Conservation (phyloP, 2,888 invertebrate genomes). For the Monopis laevigella region DNA sequence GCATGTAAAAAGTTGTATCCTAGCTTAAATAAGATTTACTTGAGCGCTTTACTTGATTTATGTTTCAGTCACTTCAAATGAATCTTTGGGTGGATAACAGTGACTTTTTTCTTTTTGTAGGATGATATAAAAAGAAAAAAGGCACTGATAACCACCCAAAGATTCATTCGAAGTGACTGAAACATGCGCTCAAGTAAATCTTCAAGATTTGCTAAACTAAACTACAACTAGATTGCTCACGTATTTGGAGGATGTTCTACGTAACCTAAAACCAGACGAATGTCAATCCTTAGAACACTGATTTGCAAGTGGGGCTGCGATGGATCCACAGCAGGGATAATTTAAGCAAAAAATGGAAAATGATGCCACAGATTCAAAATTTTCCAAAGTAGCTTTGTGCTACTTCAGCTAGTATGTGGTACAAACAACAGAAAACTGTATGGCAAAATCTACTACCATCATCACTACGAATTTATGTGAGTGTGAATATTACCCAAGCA, state of each 20-base stretch:
- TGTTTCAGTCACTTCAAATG: neutral
- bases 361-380: neutral
- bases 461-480: neutral
- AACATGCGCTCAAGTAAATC: too few species aligned
- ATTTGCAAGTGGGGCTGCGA: conserved; percentile 5
- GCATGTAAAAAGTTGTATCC: too few species aligned
- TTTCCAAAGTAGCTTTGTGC: neutral
- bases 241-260: conserved; percentile 1
- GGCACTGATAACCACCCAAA: neutral
- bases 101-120: too few species aligned
- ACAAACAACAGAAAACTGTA: neutral
- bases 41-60: too few species aligned
- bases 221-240: conserved; percentile 2
- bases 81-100: neutral
- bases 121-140: too few species aligned
- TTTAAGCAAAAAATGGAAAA: neutral
- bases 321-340: neutral
- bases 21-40: too few species aligned
- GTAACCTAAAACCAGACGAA: neutral
- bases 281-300: conserved; percentile 2
- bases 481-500: conserved; percentile 1
- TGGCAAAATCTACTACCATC: neutral
- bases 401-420: too few species aligned
- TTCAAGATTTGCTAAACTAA: conserved; percentile 1
- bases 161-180: neutral